Base-by-base conservation (phyloP, 2,888 invertebrate genomes). In the Drosophila dives region DNA sequence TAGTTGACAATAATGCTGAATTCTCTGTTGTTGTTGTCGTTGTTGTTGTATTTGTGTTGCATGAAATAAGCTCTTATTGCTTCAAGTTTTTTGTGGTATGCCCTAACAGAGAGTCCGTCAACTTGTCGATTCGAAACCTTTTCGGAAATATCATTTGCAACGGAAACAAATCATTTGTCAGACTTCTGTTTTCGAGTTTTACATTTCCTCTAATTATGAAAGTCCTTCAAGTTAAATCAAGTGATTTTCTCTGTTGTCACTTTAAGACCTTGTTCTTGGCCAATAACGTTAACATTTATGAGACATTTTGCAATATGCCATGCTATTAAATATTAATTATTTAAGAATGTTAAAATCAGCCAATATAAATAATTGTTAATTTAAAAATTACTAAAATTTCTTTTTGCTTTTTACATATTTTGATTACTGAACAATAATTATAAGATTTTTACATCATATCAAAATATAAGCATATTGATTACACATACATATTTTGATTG, bases 1-100 rank as follows among this genome's bases (percentile, higher is more conserved):
- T 74, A 70, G 80, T 86, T 89, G 88, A 89, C 89, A 90, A 89
- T 81, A 83, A 75, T 86, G 82, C 77, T 82, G 73, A 75, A 63
- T 72, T 63, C 72, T 74, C 65, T 50, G 42, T 56, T 66, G 38
- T 59, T 73, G 63, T 45, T 54, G 45, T 60, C 69, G 66, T 34
- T 42, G 36, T 36, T 49, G 56, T 60, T 55, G 17, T 48, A 23
- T 50, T 40, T n/a, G 33, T 48, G 23, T 40, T 68, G 68, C 69
- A 53, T 59, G 36, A 40, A 64, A 34, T 34, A 51, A 51, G 53
- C 38, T 59, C 42, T 48, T 53, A 36, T 51, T 32, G 67, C 40
- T 66, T 51, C 60, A 29, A 33, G 64, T 59, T 63, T 33, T 34
- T 23, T 49, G 20, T 36, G n/a, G 0, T 38, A 40, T 63, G 64